Percentiles rank a stretch among this genome's conserved stretches.
Conservation (phyloP, 1,140 invertebrate species). For the Drosophila bocki region DNA sequence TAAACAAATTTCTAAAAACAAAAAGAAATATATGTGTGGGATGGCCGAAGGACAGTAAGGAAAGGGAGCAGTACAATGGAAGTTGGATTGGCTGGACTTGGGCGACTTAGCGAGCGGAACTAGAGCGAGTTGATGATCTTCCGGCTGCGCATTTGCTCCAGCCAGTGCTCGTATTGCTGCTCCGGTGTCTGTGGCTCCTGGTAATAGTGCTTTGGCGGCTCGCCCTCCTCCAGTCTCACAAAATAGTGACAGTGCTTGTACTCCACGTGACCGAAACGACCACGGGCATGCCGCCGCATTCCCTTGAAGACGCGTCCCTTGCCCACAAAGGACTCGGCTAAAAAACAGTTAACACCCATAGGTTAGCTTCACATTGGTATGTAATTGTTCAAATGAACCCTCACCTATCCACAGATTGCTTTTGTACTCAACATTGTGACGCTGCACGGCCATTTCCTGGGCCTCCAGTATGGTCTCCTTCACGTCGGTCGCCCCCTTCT, state of each 20-base stretch:
- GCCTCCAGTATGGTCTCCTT: constrained; percentile 95
- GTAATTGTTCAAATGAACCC: constrained; percentile 51
- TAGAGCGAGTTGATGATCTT: constrained; percentile 90
- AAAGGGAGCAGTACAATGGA: constrained; percentile 12
- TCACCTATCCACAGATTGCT: constrained; percentile 98
- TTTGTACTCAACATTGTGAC: constrained; percentile 97
- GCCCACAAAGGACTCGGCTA: constrained; percentile 94
- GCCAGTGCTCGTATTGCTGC: constrained; percentile 90
- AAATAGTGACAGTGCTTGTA: constrained; percentile 95
- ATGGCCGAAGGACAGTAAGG: constrained; percentile 5
- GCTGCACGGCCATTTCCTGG: constrained; percentile 92
- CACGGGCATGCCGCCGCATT: constrained; percentile 91
- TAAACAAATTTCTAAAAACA: constrained; percentile 38
- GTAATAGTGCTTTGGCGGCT: constrained; percentile 94
- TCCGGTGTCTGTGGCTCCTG: constrained; percentile 89
- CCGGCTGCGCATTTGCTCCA: constrained; percentile 89
- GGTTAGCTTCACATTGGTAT: not conserved
- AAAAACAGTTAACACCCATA: constrained; percentile 47
- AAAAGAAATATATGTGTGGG: constrained; percentile 17
- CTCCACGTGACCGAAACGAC: constrained; percentile 89
- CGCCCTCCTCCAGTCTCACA: constrained; percentile 95
- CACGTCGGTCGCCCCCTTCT: constrained; percentile 93
- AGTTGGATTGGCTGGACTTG: not conserved
- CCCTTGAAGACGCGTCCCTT: constrained; percentile 93
- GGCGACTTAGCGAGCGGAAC: not conserved